A percentile compares a stretch with the other conserved stretches of the same genome.
Conservation (phyloP, 2,113 vertebrate genomes). For the Brachyhypopomus occidentalis region DNA sequence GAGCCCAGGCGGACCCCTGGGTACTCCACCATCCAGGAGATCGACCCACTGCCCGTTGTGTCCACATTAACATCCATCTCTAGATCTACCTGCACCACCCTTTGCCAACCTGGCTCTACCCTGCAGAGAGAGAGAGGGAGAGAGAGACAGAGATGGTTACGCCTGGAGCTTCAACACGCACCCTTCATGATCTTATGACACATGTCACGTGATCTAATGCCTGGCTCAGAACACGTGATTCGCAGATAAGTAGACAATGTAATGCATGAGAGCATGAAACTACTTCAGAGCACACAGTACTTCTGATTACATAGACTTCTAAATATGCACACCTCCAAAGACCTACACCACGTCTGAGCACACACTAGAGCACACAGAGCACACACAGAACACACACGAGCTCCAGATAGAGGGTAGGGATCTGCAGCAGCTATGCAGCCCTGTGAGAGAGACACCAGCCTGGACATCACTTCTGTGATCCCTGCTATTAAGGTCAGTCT, state of each 20-base stretch:
- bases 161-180: background rate
- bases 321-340: background rate
- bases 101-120: constrained; percentile 76
- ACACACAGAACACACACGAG: constrained; percentile 2
- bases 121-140: constrained; percentile 67
- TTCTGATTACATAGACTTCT: too few species aligned
- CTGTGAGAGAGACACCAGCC: too few species aligned
- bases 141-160: constrained; percentile 22
- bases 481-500: too few species aligned
- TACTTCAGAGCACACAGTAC: constrained; percentile 1
- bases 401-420: too few species aligned
- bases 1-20: constrained; percentile 73
- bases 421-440: too few species aligned
- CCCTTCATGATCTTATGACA: background rate
- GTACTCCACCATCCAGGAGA: constrained; percentile 95
- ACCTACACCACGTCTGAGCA: background rate
- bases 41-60: constrained; percentile 84
- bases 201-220: background rate
- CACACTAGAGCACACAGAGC: background rate
- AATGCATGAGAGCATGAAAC: too few species aligned
- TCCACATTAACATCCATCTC: constrained; percentile 85
- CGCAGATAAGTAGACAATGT: too few species aligned
- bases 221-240: too few species aligned
- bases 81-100: constrained; percentile 89
- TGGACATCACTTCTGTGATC: too few species aligned